Conservation (phyloP, 2,888 invertebrate genomes). For the Blastobasis lacticolella region DNA sequence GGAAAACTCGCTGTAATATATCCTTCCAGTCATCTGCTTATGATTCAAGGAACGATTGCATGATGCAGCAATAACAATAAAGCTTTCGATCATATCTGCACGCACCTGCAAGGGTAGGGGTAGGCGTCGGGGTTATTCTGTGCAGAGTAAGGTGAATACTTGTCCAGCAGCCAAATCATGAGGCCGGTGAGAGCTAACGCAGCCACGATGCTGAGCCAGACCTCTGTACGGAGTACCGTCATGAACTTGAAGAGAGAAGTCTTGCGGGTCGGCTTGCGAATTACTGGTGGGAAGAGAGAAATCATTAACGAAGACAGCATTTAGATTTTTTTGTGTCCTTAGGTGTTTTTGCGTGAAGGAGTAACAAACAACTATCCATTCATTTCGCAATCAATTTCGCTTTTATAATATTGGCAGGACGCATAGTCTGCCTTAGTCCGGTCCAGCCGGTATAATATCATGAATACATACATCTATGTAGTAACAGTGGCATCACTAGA, state of each 20-base stretch:
- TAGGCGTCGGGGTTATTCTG: constrained; percentile 87
- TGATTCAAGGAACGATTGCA: too few species aligned
- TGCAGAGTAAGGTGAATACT: constrained; percentile 91
- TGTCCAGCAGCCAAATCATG: constrained; percentile 92
- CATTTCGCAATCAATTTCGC: too few species aligned
- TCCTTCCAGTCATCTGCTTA: too few species aligned
- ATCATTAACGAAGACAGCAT: constrained; percentile 16
- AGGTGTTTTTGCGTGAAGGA: neutral
- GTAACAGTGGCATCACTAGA: too few species aligned
- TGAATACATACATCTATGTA: too few species aligned
- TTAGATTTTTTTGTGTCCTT: neutral
- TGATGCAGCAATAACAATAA: too few species aligned
- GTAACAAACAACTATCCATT: too few species aligned
- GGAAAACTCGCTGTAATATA: too few species aligned
- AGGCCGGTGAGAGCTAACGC: constrained; percentile 87
- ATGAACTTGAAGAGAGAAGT: constrained; percentile 94
- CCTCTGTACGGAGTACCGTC: constrained; percentile 90
- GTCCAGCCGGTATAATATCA: too few species aligned
- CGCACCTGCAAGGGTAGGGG: constrained; percentile 78
- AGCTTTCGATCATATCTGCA: neutral
- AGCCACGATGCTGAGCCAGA: constrained; percentile 91
- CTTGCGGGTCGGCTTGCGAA: constrained; percentile 84
- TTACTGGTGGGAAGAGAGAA: constrained; percentile 68
- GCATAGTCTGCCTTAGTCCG: too few species aligned
- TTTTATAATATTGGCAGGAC: too few species aligned